A percentile compares a stretch with the other conserved stretches of the same genome.
phyloP scores from a whole-genome alignment of 2,113 vertebrate species.

The Podarcis cretensis region DNA sequence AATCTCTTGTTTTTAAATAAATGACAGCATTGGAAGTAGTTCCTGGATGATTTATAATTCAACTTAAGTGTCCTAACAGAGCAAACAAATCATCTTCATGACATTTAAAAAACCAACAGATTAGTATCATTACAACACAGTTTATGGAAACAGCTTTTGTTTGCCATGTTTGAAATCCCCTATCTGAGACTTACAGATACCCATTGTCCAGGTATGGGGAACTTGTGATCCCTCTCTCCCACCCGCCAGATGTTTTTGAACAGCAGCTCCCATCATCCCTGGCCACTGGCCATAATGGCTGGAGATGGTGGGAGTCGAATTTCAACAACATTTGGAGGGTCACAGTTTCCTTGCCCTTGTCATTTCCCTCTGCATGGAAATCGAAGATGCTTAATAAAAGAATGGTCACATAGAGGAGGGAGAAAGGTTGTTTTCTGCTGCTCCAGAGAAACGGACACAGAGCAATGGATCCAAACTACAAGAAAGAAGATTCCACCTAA shows the following conservation, averaged over 20 bases:
- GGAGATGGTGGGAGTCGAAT: no score
- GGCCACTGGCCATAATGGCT: no score
- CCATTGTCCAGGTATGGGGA: not conserved
- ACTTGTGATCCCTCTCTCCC: no score
- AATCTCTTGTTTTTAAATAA: not conserved
- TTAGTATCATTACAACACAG: not conserved
- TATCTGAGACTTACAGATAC: not conserved
- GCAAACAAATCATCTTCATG: not conserved
- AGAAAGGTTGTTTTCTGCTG: no score
- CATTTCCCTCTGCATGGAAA: not conserved
- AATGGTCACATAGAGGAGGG: no score
- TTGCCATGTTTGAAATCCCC: not conserved
- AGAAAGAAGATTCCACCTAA: no score
- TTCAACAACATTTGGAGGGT: no score
- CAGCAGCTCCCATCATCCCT: no score
- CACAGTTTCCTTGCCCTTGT: no score
- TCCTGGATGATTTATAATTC: not conserved
- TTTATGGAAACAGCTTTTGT: not conserved
- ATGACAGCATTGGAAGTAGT: not conserved
- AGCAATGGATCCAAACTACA: no score
- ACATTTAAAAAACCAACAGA: not conserved
- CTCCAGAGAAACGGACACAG: no score
- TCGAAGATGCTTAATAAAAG: not conserved
- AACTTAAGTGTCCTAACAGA: not conserved
- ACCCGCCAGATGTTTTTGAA: no score